These are phyloP conservation scores for Grantiella picta DNA, from an alignment of 2,113 vertebrate genomes.

Conservation along the genomic window DNA sequence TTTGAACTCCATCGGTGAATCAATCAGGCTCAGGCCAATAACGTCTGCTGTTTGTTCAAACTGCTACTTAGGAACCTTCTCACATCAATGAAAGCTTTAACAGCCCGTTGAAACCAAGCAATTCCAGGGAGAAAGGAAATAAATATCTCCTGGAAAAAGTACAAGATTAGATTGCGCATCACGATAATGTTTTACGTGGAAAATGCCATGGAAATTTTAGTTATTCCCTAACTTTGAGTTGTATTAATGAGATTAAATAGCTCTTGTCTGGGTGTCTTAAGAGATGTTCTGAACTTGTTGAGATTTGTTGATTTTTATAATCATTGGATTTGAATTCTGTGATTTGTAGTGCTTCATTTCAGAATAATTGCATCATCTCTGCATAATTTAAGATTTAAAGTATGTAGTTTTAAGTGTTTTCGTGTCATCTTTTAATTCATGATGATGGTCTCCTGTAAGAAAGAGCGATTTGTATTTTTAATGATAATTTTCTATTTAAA, in stretches of 20 bases:
- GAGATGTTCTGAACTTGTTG: neutral
- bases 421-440: neutral
- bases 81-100: neutral
- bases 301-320: slow-evolving; percentile 33
- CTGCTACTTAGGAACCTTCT: neutral
- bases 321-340: slow-evolving; percentile 23
- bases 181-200: neutral
- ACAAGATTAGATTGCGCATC: neutral
- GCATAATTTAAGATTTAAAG: neutral
- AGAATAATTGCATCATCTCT: slow-evolving; percentile 11
- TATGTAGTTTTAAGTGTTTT: neutral
- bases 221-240: neutral
- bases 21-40: neutral
- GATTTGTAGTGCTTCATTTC: slow-evolving; percentile 40
- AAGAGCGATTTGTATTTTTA: neutral
- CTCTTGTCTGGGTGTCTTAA: neutral
- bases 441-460: neutral
- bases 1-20: neutral
- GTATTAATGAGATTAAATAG: neutral
- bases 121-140: neutral
- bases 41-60: neutral
- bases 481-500: neutral
- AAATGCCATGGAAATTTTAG: neutral
- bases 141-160: neutral
- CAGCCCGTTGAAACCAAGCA: neutral